Evolutionary conservation across 1,140 invertebrate genomes (phyloP).

Genomic region (Rhopalosiphum padi): DNA sequence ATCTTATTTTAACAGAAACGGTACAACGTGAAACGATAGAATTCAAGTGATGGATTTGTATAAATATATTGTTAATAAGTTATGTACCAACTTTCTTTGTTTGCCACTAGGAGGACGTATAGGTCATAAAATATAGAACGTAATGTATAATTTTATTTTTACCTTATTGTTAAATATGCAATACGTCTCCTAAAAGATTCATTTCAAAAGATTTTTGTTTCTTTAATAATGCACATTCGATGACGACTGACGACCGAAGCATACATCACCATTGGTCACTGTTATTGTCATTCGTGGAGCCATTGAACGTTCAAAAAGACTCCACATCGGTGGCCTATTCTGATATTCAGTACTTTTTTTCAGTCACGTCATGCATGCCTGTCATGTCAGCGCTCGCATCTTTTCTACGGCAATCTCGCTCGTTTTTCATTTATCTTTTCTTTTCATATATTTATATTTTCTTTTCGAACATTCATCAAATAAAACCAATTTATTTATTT

Average conservation of each 20-base stretch:
- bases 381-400: not conserved
- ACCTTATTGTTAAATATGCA: too few relatives aligned
- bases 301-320: not conserved
- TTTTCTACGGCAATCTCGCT: not conserved
- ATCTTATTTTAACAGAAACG: not conserved
- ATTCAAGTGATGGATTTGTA: not conserved
- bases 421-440: not conserved
- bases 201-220: not conserved
- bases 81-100: not conserved
- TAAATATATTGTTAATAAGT: not conserved
- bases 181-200: not conserved
- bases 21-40: not conserved
- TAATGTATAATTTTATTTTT: not conserved
- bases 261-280: not conserved
- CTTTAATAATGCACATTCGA: not conserved
- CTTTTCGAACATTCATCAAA: not conserved
- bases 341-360: not conserved
- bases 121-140: not conserved
- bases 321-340: not conserved
- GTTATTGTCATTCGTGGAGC: not conserved
- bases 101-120: not conserved
- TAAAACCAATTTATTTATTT: not conserved
- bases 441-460: not conserved
- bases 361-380: not conserved
- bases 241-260: not conserved